These are phyloP conservation scores for Phrynosoma platyrhinos DNA, from an alignment of 2,113 vertebrate genomes.

Conservation along the genomic window DNA sequence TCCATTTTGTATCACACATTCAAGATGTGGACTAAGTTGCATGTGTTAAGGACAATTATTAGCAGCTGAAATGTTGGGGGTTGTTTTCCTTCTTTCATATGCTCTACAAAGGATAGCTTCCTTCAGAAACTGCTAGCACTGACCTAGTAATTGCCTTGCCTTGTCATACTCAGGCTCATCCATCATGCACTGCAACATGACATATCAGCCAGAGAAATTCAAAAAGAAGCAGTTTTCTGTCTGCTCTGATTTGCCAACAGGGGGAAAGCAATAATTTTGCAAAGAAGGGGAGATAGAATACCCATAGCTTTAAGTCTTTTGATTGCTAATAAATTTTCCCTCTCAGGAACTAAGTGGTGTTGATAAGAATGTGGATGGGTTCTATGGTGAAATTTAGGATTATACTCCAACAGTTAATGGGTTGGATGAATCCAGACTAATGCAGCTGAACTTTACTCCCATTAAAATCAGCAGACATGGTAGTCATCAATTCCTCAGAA, in stretches of 20 bases:
- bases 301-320: conserved; percentile 11
- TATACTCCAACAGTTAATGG: background rate
- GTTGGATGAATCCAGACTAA: background rate
- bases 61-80: background rate
- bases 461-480: too few species aligned
- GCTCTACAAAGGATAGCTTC: background rate
- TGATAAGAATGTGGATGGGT: background rate
- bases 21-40: background rate
- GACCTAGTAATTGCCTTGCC: conserved; percentile 1
- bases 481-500: too few species aligned
- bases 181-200: conserved; percentile 33
- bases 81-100: background rate
- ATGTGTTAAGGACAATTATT: background rate
- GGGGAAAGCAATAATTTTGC: background rate
- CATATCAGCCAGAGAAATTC: conserved; percentile 47
- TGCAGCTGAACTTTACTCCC: background rate
- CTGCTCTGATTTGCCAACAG: conserved; percentile 44
- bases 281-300: background rate
- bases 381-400: background rate
- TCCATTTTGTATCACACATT: background rate
- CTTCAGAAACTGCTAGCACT: background rate
- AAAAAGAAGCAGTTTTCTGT: conserved; percentile 64
- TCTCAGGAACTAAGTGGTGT: background rate
- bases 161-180: conserved; percentile 42
- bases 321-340: background rate